A percentile compares a stretch with the other conserved stretches of the same genome.
Evolutionary conservation across 1,140 invertebrate genomes (phyloP).

Genomic region (Drosophila chauvacae): DNA sequence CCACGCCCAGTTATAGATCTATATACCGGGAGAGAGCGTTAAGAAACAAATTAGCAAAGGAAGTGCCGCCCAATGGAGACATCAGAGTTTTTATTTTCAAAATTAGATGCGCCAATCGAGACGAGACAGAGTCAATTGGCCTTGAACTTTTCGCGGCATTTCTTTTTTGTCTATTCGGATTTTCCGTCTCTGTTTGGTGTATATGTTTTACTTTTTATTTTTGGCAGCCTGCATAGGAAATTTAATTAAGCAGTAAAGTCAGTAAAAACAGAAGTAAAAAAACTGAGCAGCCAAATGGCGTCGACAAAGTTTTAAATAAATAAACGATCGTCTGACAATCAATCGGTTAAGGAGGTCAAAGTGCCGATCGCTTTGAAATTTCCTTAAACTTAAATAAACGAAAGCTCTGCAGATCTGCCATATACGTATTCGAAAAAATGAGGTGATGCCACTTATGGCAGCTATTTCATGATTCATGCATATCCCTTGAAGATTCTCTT

Average conservation of each 20-base stretch:
- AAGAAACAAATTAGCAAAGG: conserved; percentile 11
- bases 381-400: conserved; percentile 16
- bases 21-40: conserved; percentile 9
- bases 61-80: conserved; percentile 43
- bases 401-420: neutral
- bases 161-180: conserved; percentile 27
- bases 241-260: conserved; percentile 55
- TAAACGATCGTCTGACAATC: conserved; percentile 40
- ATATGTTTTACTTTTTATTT: conserved; percentile 45
- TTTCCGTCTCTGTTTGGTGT: conserved; percentile 25
- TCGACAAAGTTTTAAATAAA: conserved; percentile 38
- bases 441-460: conserved; percentile 38
- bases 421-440: conserved; percentile 15
- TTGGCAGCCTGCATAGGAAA: conserved; percentile 72
- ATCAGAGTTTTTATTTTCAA: conserved; percentile 36
- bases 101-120: conserved; percentile 63
- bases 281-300: conserved; percentile 49
- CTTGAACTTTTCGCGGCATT: conserved; percentile 61
- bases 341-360: conserved; percentile 64
- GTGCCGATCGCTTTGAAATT: conserved; percentile 36
- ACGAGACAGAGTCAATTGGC: conserved; percentile 58
- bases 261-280: conserved; percentile 42
- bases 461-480: conserved; percentile 41
- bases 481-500: conserved; percentile 23
- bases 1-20: conserved; percentile 34